Percentiles rank a stretch among this genome's conserved stretches.
These are phyloP conservation scores for Acrobeloides nanus DNA, from an alignment of 2,888 invertebrate species.

Conservation along the genomic window DNA sequence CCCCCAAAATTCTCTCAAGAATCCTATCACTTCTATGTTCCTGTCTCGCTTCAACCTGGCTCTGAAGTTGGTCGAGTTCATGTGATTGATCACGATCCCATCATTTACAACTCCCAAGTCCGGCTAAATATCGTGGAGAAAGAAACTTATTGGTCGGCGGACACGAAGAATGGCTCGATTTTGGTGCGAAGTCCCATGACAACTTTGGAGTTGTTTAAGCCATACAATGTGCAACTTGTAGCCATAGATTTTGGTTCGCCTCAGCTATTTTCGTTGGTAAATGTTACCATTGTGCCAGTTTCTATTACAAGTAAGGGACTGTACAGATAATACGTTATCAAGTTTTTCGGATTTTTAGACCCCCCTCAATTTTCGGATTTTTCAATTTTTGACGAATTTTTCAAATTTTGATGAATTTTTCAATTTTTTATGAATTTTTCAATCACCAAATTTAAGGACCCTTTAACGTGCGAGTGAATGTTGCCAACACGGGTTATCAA, in stretches of 20 bases:
- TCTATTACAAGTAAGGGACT: slow-evolving; percentile 43
- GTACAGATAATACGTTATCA: too few species aligned
- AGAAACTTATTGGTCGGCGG: slow-evolving; percentile 17
- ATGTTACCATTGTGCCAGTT: slow-evolving; percentile 45
- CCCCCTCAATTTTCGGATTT: too few species aligned
- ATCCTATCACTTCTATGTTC: slow-evolving; percentile 35
- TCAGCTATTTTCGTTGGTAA: slow-evolving; percentile 42
- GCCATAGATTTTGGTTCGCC: slow-evolving; percentile 51
- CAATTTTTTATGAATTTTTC: neutral
- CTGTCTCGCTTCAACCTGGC: slow-evolving; percentile 22
- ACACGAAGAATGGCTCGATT: slow-evolving; percentile 29
- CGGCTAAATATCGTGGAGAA: slow-evolving; percentile 19
- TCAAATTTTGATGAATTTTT: neutral
- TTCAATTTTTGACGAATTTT: neutral
- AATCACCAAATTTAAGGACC: too few species aligned
- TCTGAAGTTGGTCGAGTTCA: slow-evolving; percentile 28
- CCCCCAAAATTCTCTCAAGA: slow-evolving; percentile 34
- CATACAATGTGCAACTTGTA: slow-evolving; percentile 20
- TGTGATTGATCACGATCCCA: slow-evolving; percentile 37
- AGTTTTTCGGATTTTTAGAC: too few species aligned
- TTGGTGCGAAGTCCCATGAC: slow-evolving; percentile 16
- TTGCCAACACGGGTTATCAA: slow-evolving; percentile 47
- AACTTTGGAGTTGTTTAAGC: slow-evolving; percentile 18
- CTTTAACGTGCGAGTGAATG: slow-evolving; percentile 39
- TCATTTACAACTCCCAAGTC: slow-evolving; percentile 50